Evolutionary conservation across 2,113 vertebrate species (phyloP).

Genomic region (Sminthopsis crassicaudata): DNA sequence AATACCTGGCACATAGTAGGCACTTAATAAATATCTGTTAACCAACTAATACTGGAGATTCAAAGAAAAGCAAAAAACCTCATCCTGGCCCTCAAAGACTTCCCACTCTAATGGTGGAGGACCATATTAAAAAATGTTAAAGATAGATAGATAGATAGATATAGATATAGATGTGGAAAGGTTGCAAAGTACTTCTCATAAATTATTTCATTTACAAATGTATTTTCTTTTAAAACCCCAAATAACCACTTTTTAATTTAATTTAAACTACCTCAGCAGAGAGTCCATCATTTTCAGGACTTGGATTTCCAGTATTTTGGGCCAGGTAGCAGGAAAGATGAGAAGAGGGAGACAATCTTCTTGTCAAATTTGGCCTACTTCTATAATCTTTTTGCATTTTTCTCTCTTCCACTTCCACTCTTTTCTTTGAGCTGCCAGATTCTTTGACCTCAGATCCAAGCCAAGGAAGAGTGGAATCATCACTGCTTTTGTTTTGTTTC

Average conservation of each 20-base stretch:
- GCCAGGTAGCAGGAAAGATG: not conserved
- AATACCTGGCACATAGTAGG: rapidly evolving
- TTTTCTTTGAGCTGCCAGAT: not conserved
- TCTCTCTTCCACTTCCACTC: not conserved
- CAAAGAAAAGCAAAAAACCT: not conserved
- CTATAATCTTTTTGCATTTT: not conserved
- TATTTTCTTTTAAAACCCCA: not conserved
- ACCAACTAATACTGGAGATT: not conserved
- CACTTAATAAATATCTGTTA: not conserved
- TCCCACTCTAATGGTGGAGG: not conserved
- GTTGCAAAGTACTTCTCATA: not conserved
- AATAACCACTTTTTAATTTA: not conserved
- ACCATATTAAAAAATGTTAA: not conserved
- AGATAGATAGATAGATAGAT: too few relatives aligned
- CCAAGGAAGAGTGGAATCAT: not conserved
- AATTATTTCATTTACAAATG: not conserved
- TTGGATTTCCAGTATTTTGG: not conserved
- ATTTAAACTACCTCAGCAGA: not conserved
- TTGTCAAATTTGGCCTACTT: not conserved
- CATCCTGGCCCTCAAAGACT: not conserved
- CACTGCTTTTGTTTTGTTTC: not conserved
- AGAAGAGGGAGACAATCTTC: not conserved
- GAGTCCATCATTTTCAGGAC: not conserved
- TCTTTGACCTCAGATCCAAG: not conserved
- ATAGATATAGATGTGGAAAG: not conserved